These are phyloP conservation scores for Leptobrachium ailaonicum DNA, from an alignment of 2,113 vertebrate genomes.

Conservation along the genomic window DNA sequence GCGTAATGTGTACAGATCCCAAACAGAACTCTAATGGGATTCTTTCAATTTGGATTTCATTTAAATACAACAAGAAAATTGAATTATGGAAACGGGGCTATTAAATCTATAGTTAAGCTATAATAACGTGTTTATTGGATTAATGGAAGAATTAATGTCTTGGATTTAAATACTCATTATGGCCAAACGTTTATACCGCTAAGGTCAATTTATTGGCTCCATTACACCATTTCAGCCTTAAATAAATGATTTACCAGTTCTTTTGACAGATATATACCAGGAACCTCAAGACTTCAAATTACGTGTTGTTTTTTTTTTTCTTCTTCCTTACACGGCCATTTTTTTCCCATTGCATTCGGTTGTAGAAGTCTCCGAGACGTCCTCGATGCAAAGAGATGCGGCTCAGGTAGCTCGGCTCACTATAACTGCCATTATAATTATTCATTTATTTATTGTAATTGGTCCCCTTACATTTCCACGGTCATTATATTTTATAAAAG, in stretches of 20 bases:
- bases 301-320: neutral
- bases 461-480: no score
- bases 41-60: conserved; percentile 18
- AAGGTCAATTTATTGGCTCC: conserved; percentile 12
- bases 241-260: neutral
- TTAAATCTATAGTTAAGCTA: conserved; percentile 39
- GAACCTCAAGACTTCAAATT: neutral
- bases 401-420: no score
- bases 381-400: no score
- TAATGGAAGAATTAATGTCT: conserved; percentile 29
- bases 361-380: no score
- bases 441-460: no score
- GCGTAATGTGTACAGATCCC: conserved; percentile 12
- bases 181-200: neutral
- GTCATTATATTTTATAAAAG: no score
- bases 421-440: no score
- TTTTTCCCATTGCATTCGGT: no score
- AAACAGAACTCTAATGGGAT: conserved; percentile 15
- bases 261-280: neutral
- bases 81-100: conserved; percentile 11
- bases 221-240: conserved; percentile 1
- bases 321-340: no score
- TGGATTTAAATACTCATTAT: neutral
- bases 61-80: conserved; percentile 29
- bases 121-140: conserved; percentile 1